Evolutionary conservation across 35 echinoderm and acorn worm species (phyloP), one percentile per base, ranked within the genome.

Genomic region (Ophiothrix spiculata): DNA sequence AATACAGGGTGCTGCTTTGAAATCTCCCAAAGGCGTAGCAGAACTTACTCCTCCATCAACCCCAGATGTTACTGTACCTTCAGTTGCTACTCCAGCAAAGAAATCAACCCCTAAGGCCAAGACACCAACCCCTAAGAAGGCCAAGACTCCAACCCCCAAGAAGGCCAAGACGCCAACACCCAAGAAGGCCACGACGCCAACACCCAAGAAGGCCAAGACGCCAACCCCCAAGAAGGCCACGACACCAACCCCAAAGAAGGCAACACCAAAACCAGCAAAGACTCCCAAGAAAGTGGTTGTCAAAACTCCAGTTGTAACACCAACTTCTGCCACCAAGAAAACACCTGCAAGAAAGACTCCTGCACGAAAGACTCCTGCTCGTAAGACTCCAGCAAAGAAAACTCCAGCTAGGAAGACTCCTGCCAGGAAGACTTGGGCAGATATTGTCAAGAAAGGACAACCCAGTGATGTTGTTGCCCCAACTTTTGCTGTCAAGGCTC

Each of bases 401-500:
- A 91, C 84, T 16, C 84, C 87, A 64, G 75, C 64, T 1, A 79
- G 28, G 19, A 89, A 93, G 79, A 91, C 92, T 85, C 92, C 89
- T 19, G 46, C 80, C 39, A 90, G 85, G 37, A 85, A 86, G 33
- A 91, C 79, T 36, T 98, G 95, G 95, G 95, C 95, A 69, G 95
- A 98, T 78, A 98, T 98, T 81, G 91, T 94, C 8, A 98, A 98
- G 77, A 91, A 85, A 37, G 86, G 89, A 64, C 31, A 40, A 36
- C 33, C 34, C 3, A 85, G 46, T 36, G 60, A 64, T 4, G 28
- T 38, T 4, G 34, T 39, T 33, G 36, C 37, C 49, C 79, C 84
- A 35, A 76, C 36, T 33, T 31, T 79, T 56, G 76, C 84, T 77
- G 41, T 80, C 35, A 92, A 81, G 76, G 73, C 35, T 42, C 40